These are phyloP conservation scores for Periophthalmus magnuspinnatus DNA, from an alignment of 2,797 vertebrate genomes.

Conservation along the genomic window DNA sequence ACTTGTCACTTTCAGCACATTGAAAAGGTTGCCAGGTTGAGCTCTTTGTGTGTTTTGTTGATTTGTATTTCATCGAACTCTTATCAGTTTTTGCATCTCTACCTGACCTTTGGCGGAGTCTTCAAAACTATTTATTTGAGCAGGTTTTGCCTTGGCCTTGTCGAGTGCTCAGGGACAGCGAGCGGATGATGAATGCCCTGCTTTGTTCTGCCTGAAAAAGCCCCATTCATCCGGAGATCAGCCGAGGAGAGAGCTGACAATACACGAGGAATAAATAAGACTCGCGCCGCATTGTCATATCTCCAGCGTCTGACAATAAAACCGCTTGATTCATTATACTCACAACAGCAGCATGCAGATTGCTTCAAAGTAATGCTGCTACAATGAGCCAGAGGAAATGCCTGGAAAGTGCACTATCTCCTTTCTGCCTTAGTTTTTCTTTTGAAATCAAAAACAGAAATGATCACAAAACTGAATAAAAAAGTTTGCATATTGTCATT, in stretches of 20 bases:
- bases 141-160: constrained; percentile 63
- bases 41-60: constrained; percentile 65
- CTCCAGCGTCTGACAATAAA: constrained; percentile 55
- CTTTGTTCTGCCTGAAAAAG: constrained; percentile 71
- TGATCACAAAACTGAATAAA: constrained; percentile 11
- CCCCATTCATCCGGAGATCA: constrained; percentile 59
- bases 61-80: constrained; percentile 77
- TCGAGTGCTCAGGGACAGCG: constrained; percentile 47
- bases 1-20: constrained; percentile 35
- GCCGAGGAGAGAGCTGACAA: constrained; percentile 61
- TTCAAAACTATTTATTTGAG: constrained; percentile 71
- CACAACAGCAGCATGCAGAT: constrained; percentile 46
- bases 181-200: constrained; percentile 63
- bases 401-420: constrained; percentile 18
- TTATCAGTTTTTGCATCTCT: constrained; percentile 66
- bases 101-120: constrained; percentile 74
- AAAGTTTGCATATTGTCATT: background rate
- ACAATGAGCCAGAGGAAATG: constrained; percentile 21
- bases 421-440: constrained; percentile 29
- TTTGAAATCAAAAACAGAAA: constrained; percentile 36
- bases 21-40: constrained; percentile 77
- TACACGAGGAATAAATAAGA: constrained; percentile 69
- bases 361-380: constrained; percentile 44
- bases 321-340: constrained; percentile 62
- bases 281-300: constrained; percentile 52